A percentile compares a stretch with the other conserved stretches of the same genome.
These are phyloP conservation scores for Brachyptera risi DNA, from an alignment of 2,888 invertebrate genomes.

Conservation along the genomic window DNA sequence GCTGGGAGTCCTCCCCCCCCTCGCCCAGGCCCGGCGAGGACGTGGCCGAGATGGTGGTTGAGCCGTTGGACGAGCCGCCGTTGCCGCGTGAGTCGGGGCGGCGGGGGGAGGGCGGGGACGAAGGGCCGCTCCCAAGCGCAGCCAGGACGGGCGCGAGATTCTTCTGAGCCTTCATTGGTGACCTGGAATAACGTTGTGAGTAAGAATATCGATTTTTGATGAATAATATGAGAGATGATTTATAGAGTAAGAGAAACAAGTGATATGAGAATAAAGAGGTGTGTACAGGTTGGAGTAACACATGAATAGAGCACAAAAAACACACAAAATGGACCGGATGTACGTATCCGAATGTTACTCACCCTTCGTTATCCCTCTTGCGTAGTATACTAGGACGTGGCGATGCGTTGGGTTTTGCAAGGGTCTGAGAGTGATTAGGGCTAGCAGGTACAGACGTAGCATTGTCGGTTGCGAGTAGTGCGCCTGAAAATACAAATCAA, in stretches of 20 bases:
- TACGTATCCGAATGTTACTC: slow-evolving; percentile 39
- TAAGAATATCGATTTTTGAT: too few species aligned
- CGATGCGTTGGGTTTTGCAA: slow-evolving; percentile 51
- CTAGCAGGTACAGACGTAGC: slow-evolving; percentile 10
- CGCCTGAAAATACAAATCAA: slow-evolving; percentile 8
- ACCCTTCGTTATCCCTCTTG: slow-evolving; percentile 81
- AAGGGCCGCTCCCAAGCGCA: slow-evolving; percentile 36
- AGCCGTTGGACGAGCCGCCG: slow-evolving; percentile 57
- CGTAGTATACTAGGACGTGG: slow-evolving; percentile 81
- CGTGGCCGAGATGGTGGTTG: slow-evolving; percentile 83
- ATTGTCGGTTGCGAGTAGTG: slow-evolving; percentile 18
- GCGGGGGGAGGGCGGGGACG: slow-evolving; percentile 37
- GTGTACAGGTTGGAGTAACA: too few species aligned
- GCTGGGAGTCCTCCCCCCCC: slow-evolving; percentile 31
- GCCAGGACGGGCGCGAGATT: slow-evolving; percentile 51
- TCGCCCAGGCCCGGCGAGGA: slow-evolving; percentile 72
- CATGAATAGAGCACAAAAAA: too few species aligned
- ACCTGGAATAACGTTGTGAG: slow-evolving; percentile 42
- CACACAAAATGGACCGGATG: too few species aligned
- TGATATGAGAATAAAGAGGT: too few species aligned
- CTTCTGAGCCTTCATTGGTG: slow-evolving; percentile 61
- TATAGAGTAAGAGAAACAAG: too few species aligned
- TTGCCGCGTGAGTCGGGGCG: slow-evolving; percentile 32
- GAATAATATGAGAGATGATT: too few species aligned
- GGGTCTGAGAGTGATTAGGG: slow-evolving; percentile 35